Evolutionary conservation across 2,888 invertebrate genomes (phyloP).

Genomic region (Cordilura impudica): DNA sequence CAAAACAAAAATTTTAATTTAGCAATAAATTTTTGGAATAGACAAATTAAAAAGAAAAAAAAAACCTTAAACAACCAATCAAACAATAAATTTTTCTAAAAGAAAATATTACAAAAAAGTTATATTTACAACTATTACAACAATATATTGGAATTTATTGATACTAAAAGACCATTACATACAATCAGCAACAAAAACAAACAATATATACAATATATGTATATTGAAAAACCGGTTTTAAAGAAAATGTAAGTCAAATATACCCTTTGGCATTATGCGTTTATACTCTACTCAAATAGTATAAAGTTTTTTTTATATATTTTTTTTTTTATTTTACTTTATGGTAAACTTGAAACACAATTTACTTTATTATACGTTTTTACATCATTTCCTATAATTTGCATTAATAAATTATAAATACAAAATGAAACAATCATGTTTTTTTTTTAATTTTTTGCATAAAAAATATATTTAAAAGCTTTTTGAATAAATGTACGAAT

Average conservation of each 20-base stretch:
- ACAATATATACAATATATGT: neutral
- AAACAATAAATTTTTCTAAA: neutral
- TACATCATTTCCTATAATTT: conserved; percentile 48
- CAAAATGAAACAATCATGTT: neutral
- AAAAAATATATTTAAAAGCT: conserved; percentile 1
- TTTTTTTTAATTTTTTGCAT: conserved; percentile 13
- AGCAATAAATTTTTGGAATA: neutral
- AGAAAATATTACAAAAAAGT: neutral
- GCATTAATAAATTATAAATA: conserved; percentile 30
- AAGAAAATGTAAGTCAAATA: neutral
- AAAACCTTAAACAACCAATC: neutral
- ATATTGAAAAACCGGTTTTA: conserved; percentile 20
- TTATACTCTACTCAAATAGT: neutral
- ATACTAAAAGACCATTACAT: neutral
- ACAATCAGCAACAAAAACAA: neutral
- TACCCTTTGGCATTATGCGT: conserved; percentile 56
- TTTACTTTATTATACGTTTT: conserved; percentile 1
- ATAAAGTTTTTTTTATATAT: too few species aligned
- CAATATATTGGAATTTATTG: conserved; percentile 40
- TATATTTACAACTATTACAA: conserved; percentile 22
- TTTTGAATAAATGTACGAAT: conserved; percentile 31
- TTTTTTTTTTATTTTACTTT: neutral
- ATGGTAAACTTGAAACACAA: conserved; percentile 10
- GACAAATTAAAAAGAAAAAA: neutral
- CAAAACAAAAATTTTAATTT: conserved; percentile 1